Evolutionary conservation across 2,113 vertebrate genomes (phyloP), one percentile per base, ranked within the genome.

Genomic region (Pholis gunnellus): DNA sequence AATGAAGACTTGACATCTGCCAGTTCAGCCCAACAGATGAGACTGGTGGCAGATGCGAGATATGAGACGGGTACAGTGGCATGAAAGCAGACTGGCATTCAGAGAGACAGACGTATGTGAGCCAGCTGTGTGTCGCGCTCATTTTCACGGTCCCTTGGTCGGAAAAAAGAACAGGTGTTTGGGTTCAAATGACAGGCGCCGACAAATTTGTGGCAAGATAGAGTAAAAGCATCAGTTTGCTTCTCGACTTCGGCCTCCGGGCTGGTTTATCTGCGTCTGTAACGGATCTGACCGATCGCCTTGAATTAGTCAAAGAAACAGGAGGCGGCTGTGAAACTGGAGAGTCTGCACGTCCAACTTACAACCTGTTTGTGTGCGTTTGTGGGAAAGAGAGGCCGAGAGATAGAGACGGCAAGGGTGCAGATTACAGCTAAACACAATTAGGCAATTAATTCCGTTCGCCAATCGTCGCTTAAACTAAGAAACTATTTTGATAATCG

Each of bases 281-380:
- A 90, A 94, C 65, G 22, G 76, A 93, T 85, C 88, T 85, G 78
- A 81, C 36, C 1, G 11, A 38, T 83, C 18, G 56, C 61, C 78
- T 75, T 91, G 79, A 90, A 90, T 92, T 86, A 88, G 80, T 88
- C 70, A 90, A 90, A 82, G 89, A 70, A 85, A 88, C 82, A 56
- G 69, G 87, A 92, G 87, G 80, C 76, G 77, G 67, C 57, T 0
- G 64, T 84, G 85, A 87, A 91, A 90, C 86, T 15, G 67, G 84
- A 91, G 77, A 81, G 64, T 72, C 36, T 83, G 65, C 59, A 64
- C 5, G 18, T 69, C 34, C 22, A 25, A 56, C 56, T 29, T 36
- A 25, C 59, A 78, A 9, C 4, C 2, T 34, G 18, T 36, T 18
- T 56, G 15, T 34, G 34, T 34, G 34, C 6, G 34, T 34, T 8